Base-by-base conservation (phyloP, 2,113 vertebrate genomes). In the Coptodon rendalli region DNA sequence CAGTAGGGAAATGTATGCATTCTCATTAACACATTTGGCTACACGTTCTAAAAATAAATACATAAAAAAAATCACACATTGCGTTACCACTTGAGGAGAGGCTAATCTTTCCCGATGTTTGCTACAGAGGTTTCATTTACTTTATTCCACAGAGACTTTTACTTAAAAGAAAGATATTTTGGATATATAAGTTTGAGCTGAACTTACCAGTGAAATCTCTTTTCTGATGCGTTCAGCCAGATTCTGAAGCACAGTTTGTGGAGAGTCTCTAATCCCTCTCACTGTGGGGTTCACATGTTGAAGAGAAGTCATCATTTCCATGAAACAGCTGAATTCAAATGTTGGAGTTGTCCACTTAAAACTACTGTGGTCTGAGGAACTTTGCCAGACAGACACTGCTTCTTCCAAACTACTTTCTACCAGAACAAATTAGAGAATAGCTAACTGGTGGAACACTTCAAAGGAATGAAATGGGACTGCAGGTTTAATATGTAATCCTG, bases 201-300 rank as follows among this genome's bases (percentile, higher is more conserved):
- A 27, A 59, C 84, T 73, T 45, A 93, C 93, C 79, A 22, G 66
- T 31, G 34, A 6, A 48, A 86, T 66, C 19, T 90, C 16, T 6
- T 45, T 56, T 61, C 52, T 88, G 85, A 92, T 78, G 12, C 31
- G 22, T 31, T 59, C 78, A 82, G 87, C 82, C 66, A 81, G 66
- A 31, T 22, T 83, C 61, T 82, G 79, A 48, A 94, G 86, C 2
- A 7, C 5, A 6, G 9, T 22, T 11, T 81, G 61, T 1, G 87
- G 13, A 1, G 89, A 89, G 9, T n/a, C 50, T 80, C 86, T 57
- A 27, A 94, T 84, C 10, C 66, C 86, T 52, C 8, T 90, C 78
- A 92, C 87, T 19, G 9, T 87, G 63, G 86, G 52, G 83, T 88
- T 92, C 61, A 92, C 86, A 4, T 87, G 34, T 29, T 45, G 45